Evolutionary conservation across 2,113 vertebrate species (phyloP).

Genomic region (Osmerus eperlanus): DNA sequence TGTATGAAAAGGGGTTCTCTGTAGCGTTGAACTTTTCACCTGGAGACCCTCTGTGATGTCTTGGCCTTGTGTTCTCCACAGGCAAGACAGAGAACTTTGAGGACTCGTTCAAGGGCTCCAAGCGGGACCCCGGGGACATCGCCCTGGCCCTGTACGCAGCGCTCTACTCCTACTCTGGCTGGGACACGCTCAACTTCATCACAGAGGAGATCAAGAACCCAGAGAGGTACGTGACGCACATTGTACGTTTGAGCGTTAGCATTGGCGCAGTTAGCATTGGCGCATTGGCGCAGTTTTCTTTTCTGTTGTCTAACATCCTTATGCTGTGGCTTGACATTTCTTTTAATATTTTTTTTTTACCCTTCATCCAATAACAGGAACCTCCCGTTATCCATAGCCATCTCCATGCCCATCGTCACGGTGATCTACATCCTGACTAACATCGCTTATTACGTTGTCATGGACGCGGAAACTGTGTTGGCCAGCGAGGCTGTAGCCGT

Average conservation of each 20-base stretch:
- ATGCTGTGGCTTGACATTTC: too few relatives aligned
- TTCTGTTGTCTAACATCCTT: too few relatives aligned
- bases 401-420: constrained; percentile 81
- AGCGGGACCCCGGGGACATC: constrained; percentile 69
- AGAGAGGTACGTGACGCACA: constrained; percentile 61
- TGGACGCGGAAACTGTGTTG: constrained; percentile 69
- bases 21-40: too few relatives aligned
- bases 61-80: constrained; percentile 24
- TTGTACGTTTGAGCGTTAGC: neutral
- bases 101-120: constrained; percentile 72
- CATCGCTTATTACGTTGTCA: constrained; percentile 75
- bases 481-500: constrained; percentile 77
- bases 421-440: constrained; percentile 81
- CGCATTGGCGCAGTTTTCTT: neutral
- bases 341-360: neutral
- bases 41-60: neutral
- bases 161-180: constrained; percentile 79
- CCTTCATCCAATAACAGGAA: constrained; percentile 59
- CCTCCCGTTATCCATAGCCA: constrained; percentile 75
- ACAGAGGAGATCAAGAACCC: constrained; percentile 81
- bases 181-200: constrained; percentile 81
- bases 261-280: neutral
- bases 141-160: constrained; percentile 78
- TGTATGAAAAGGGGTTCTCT: neutral
- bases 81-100: constrained; percentile 74